Evolutionary conservation across 2,113 vertebrate genomes (phyloP), one percentile per base, ranked within the genome.

Genomic region (Gallinago media): DNA sequence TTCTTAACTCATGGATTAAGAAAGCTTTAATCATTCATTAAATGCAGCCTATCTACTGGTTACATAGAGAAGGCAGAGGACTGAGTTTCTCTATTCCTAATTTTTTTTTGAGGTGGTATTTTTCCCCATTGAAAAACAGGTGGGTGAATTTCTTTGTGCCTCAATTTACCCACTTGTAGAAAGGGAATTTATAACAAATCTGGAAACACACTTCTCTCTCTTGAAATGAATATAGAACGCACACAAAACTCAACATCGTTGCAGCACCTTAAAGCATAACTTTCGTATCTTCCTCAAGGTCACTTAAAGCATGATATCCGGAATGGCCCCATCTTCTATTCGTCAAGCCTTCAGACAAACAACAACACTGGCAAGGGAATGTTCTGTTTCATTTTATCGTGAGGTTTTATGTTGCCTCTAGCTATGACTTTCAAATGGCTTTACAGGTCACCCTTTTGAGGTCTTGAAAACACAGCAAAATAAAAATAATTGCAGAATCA

Each of bases 401-500:
- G 75, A 90, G 23, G 14, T 42, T 86, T n/a, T 15, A 59, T 15
- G n/a, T 25, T 84, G 84, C 89, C 90, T 74, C 72, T 47, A 84
- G 88, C 75, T 83, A 71, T 25, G 26, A 63, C 34, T 90, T 95
- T 49, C 72, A 80, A 92, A 90, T 22, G 9, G 42, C 77, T 94
- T 96, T 80, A 71, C 55, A 79, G 92, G 90, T 92, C 82, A 92
- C 6, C 86, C 47, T 94, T 90, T 15, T 52, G 63, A 90, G 85
- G 42, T 84, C 46, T 92, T 94, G 75, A 88, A 90, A 80, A 76
- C 46, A 82, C 7, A n/a, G 50, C 9, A 62, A 83, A 90, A 73
- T 31, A 92, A 90, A 96, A 93, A 88, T 88, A 96, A 90, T 74
- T 86, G 59, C 46, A 63, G 68, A 85, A 65, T 15, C 40, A 77